Base-by-base conservation (phyloP, 1,140 invertebrate species). In the Telenomus remus region DNA sequence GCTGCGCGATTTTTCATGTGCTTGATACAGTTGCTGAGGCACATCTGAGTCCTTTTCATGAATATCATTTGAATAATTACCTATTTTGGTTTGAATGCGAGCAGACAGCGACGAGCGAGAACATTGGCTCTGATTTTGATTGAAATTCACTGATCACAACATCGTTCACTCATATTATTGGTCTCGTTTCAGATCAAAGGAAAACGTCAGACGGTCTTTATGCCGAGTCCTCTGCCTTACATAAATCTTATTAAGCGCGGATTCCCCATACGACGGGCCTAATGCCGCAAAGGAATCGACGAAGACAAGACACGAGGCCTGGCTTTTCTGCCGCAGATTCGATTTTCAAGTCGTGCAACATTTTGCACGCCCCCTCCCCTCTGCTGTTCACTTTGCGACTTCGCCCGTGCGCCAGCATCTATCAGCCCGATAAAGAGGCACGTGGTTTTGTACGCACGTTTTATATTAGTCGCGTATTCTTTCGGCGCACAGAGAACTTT, bases 231-330 rank as follows among this genome's bases (percentile, higher is more conserved):
- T 27, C 61, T 78, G 68, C 75, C 76, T 78, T 78, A 75, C 66
- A 75, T 78, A 78, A 78, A 78, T 78, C 71, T 75, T 75, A 78
- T 78, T 78, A 78, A 60, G 56, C 66, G 65, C 68, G 76, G 70
- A 74, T 74, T 78, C 71, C 68, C 70, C 76, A 78, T 78, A 51
- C 70, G 56, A 10, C 70, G 65, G 39, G 68, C 63, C 76, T 75
- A 72, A 75, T 79, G 59, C 71, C 57, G 76, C 76, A 75, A 75
- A 79, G 76, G 76, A 72, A 79, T 75, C 66, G 50, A 63, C 56
- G 37, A 46, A 51, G 69, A 71, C 61, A 63, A 71, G 66, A 74
- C 48, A 50, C 14, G 3, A 74, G 70, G 61, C 61, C 74, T 73
- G 54, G 64, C 65, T 66, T 66, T 71, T 74, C 70, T 66, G n/a